Evolutionary conservation across 1,140 invertebrate species (phyloP).

Genomic region (Battus philenor): DNA sequence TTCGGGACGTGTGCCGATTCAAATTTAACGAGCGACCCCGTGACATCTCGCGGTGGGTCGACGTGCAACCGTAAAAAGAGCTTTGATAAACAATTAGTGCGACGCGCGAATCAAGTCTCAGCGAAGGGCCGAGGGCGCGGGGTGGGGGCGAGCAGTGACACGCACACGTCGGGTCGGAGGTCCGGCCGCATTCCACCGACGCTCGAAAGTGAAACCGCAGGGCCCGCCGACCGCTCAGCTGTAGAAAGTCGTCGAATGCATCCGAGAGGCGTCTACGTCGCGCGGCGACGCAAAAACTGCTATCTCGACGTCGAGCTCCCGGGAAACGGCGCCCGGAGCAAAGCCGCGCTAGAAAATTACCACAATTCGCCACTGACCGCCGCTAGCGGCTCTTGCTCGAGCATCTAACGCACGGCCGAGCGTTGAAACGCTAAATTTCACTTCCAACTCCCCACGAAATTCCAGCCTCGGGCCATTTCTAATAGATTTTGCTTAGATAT

Average conservation of each 20-base stretch:
- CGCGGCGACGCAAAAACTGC: constrained; percentile 52
- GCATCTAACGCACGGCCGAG: constrained; percentile 11
- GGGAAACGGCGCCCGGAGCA: constrained; percentile 48
- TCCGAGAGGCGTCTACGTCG: constrained; percentile 44
- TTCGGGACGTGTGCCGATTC: constrained; percentile 54
- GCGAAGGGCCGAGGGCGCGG: constrained; percentile 18
- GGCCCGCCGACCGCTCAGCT: constrained; percentile 47
- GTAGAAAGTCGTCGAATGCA: constrained; percentile 72
- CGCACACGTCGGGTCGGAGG: constrained; percentile 59
- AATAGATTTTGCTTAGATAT: constrained; percentile 24
- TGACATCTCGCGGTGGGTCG: constrained; percentile 2
- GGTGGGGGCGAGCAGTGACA: constrained; percentile 31
- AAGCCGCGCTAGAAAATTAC: constrained; percentile 39
- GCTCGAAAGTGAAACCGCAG: constrained; percentile 69
- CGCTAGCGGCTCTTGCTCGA: constrained; percentile 38
- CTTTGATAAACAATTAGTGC: constrained; percentile 14
- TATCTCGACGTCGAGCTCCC: constrained; percentile 44
- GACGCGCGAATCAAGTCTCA: constrained; percentile 1
- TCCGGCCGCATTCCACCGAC: constrained; percentile 61
- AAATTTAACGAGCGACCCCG: constrained; percentile 39
- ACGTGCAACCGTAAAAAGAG: constrained; percentile 13
- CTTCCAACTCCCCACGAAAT: constrained; percentile 33
- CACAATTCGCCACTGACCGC: constrained; percentile 36
- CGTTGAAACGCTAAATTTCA: constrained; percentile 46
- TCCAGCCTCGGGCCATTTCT: constrained; percentile 26